Conservation (phyloP, 2,888 invertebrate genomes). For the Apodemia duryi region DNA sequence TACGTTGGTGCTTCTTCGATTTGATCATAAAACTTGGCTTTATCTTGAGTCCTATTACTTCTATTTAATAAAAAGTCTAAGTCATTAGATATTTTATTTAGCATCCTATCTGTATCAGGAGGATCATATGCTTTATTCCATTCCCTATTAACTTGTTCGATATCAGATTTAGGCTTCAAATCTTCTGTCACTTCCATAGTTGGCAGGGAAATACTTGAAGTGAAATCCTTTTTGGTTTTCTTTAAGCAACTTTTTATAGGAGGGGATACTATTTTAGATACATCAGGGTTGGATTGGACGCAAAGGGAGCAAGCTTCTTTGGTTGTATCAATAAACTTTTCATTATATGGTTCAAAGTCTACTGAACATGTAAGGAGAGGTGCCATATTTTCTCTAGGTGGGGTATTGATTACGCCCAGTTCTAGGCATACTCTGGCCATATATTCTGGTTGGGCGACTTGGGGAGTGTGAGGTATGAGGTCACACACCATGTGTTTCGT, state of each 20-base stretch:
- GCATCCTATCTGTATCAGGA: constrained; percentile 80
- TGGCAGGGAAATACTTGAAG: constrained; percentile 58
- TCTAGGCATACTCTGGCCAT: constrained; percentile 78
- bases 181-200: constrained; percentile 54
- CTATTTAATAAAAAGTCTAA: constrained; percentile 89
- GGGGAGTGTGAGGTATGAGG: constrained; percentile 51
- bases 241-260: constrained; percentile 72
- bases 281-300: constrained; percentile 61
- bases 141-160: constrained; percentile 59
- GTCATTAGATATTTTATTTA: constrained; percentile 90
- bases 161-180: constrained; percentile 49
- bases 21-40: constrained; percentile 38
- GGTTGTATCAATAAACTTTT: constrained; percentile 50
- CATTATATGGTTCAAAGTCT: constrained; percentile 56
- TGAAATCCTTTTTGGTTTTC: constrained; percentile 46
- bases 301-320: constrained; percentile 64
- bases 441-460: constrained; percentile 43
- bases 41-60: constrained; percentile 52
- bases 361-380: constrained; percentile 55
- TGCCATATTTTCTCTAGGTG: constrained; percentile 39
- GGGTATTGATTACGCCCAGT: constrained; percentile 59
- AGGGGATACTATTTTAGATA: constrained; percentile 57
- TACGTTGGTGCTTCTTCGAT: constrained; percentile 67
- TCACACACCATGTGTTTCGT: constrained; percentile 59
- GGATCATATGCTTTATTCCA: constrained; percentile 61